These are phyloP conservation scores for Actinernus sp. DNA, from an alignment of 92 coral and sea anemone genomes.

Conservation along the genomic window DNA sequence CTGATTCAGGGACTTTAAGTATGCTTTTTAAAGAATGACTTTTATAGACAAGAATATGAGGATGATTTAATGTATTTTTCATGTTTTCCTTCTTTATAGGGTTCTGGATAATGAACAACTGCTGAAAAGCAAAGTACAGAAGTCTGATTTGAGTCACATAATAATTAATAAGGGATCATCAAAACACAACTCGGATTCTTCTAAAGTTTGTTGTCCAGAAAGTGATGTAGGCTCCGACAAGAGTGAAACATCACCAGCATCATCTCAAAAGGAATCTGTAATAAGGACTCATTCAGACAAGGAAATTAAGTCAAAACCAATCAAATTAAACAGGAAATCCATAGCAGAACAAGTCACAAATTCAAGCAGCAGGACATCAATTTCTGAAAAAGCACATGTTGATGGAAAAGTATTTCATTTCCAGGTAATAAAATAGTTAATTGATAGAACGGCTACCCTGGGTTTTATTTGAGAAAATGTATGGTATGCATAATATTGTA, in stretches of 20 bases:
- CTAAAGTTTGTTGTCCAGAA: not conserved
- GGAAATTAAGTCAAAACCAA: constrained; percentile 52
- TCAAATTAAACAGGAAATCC: constrained; percentile 81
- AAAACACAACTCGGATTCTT: not conserved
- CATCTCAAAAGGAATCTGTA: not conserved
- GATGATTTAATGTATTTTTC: not conserved
- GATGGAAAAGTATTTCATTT: not conserved
- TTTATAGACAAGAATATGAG: not conserved
- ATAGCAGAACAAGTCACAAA: not conserved
- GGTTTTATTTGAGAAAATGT: too few relatives aligned
- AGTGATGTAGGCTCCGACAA: not conserved
- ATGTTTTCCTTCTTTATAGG: not conserved
- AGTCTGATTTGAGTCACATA: constrained; percentile 31
- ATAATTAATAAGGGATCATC: constrained; percentile 29
- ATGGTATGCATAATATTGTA: too few relatives aligned
- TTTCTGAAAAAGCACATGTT: not conserved
- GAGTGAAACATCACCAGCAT: not conserved
- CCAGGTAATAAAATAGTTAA: not conserved
- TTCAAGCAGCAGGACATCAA: not conserved
- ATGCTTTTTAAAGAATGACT: not conserved
- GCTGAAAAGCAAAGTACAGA: constrained; percentile 14
- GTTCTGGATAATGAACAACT: not conserved
- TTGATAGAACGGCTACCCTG: not conserved
- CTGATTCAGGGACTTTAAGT: too few relatives aligned
- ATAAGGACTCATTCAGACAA: not conserved